Conservation (phyloP, 2,797 vertebrate genomes). For the Sarcoramphus papa region DNA sequence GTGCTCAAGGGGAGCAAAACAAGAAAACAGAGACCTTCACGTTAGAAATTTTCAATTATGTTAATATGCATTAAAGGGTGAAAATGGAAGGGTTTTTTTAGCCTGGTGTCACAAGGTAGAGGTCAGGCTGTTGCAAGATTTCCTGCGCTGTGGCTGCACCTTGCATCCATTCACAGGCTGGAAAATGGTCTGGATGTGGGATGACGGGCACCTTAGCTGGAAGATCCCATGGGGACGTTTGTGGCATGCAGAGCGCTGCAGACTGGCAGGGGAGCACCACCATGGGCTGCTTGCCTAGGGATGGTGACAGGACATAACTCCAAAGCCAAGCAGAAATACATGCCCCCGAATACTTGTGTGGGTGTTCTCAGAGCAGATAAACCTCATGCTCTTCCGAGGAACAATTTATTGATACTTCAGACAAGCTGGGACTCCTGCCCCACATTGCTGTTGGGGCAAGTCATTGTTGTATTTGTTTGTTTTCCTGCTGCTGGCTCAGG, state of each 20-base stretch:
- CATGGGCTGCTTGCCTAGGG: fast-evolving
- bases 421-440: constrained; percentile 18
- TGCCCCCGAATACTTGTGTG: background rate
- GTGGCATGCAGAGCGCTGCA: background rate
- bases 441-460: constrained; percentile 22
- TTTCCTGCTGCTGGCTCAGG: background rate
- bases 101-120: background rate
- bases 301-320: background rate
- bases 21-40: background rate
- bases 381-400: background rate
- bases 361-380: background rate
- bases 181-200: background rate
- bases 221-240: background rate
- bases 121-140: background rate
- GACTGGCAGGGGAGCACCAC: background rate
- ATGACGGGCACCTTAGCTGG: background rate
- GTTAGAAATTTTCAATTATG: background rate
- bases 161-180: background rate
- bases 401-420: constrained; percentile 20
- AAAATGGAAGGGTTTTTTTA: background rate
- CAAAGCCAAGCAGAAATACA: background rate
- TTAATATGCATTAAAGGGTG: background rate
- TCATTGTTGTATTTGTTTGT: background rate
- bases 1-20: background rate
- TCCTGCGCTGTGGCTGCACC: background rate